These are phyloP conservation scores for Myripristis murdjan DNA, from an alignment of 2,797 vertebrate genomes.

Conservation along the genomic window DNA sequence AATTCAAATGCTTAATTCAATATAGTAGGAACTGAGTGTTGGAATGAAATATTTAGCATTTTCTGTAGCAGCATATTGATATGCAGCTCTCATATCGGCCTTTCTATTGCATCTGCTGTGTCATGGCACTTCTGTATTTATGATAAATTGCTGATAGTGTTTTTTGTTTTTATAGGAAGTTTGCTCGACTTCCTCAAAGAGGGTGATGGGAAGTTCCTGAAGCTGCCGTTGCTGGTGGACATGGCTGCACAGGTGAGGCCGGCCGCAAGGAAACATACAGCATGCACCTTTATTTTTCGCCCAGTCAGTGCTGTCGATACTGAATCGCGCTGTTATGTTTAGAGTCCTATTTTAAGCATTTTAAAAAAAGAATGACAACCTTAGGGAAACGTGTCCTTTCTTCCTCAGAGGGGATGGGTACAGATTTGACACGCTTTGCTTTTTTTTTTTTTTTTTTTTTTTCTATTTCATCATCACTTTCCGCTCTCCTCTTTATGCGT, in stretches of 20 bases:
- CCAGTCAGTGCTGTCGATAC: background rate
- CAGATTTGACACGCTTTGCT: constrained; percentile 26
- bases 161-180: constrained; percentile 86
- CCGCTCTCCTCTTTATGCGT: constrained; percentile 7
- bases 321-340: constrained; percentile 10
- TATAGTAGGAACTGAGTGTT: background rate
- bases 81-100: background rate
- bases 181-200: constrained; percentile 96
- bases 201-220: constrained; percentile 95
- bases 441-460: constrained; percentile 38
- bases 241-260: constrained; percentile 95
- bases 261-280: background rate
- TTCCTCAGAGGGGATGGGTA: background rate
- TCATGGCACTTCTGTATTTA: constrained; percentile 26
- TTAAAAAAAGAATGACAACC: constrained; percentile 24
- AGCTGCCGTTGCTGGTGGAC: constrained; percentile 94
- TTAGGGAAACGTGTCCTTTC: constrained; percentile 29
- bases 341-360: constrained; percentile 59
- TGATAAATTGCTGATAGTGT: constrained; percentile 14
- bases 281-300: background rate
- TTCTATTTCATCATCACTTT: constrained; percentile 14
- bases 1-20: constrained; percentile 5
- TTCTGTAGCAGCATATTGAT: constrained; percentile 9
- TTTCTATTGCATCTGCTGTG: constrained; percentile 21
- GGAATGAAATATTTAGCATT: constrained; percentile 31